Base-by-base conservation (phyloP, 2,888 invertebrate species). In the Drosophila austrosaltans region DNA sequence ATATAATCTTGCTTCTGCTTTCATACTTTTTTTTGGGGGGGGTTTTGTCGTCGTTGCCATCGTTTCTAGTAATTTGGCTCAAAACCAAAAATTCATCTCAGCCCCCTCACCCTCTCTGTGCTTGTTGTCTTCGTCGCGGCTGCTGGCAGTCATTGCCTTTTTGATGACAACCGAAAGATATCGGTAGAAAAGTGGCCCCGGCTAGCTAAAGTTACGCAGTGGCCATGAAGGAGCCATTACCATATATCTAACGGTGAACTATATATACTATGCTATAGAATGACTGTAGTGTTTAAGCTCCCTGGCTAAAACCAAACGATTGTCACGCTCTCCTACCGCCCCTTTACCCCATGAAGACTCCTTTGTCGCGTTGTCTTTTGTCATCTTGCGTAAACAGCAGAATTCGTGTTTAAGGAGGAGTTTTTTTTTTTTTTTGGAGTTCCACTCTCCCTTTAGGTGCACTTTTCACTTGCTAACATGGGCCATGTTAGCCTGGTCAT, bases 101-200 rank as follows among this genome's bases (percentile, higher is more conserved):
- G 10, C 28, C 30, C 59, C 39, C 32, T 40, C 59, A 39, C 25
- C 16, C 59, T 42, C 16, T 2, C 63, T 25, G 53, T 25, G 53
- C 12, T 16, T 48, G 48, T 53, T 20, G 16, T 54, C 10, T 53
- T 60, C 65, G 22, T 39, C 57, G 54, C 61, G 16, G 42, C 63
- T 63, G 63, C 73, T 69, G 72, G 67, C 59, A 54, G 79, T 78
- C 81, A 81, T 82, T 84, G 78, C 66, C 77, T 84, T 76, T 61
- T 73, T 72, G 85, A 85, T 85, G 85, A 81, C 85, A 89, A 72
- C 57, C 78, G 58, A 61, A 68, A 84, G 89, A 86, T 86, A 89
- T 78, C 78, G 78, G 63, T 72, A 64, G 40, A 61, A 66, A 72
- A 73, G 71, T 73, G 74, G 76, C 79, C 72, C 72, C 67, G 75